These are phyloP conservation scores for Nyctibius grandis DNA, from an alignment of 2,797 vertebrate species.

Conservation along the genomic window DNA sequence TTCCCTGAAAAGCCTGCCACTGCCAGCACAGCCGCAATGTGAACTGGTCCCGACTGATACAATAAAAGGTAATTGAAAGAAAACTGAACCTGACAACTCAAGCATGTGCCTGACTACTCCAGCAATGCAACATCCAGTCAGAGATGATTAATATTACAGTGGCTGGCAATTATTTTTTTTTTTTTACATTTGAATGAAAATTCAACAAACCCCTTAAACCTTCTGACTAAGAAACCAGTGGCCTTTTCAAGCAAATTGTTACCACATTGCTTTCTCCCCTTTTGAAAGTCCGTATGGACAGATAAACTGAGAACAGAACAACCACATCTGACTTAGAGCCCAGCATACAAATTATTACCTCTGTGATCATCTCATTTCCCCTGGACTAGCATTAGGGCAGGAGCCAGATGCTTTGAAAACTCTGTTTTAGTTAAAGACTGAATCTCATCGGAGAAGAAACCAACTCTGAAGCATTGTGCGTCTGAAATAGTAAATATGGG, in stretches of 20 bases:
- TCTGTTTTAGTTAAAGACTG: background rate
- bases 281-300: slow-evolving; percentile 65
- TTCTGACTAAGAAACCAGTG: slow-evolving; percentile 52
- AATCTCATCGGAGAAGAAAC: background rate
- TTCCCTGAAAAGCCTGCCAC: slow-evolving; percentile 11
- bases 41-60: background rate
- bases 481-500: background rate
- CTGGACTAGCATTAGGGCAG: background rate
- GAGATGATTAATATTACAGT: slow-evolving; percentile 47
- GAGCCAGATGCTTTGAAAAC: slow-evolving; percentile 3
- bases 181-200: background rate
- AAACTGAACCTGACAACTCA: background rate
- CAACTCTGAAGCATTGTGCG: background rate
- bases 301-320: slow-evolving; percentile 69
- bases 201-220: background rate
- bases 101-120: background rate
- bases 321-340: slow-evolving; percentile 57
- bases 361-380: slow-evolving; percentile 13
- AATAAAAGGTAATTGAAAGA: background rate
- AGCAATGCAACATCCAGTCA: slow-evolving; percentile 19
- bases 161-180: background rate
- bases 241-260: slow-evolving; percentile 65
- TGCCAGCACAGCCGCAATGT: background rate
- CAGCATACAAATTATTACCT: slow-evolving; percentile 48
- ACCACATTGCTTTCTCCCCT: slow-evolving; percentile 56